Evolutionary conservation across 2,113 vertebrate species (phyloP).

Genomic region (Atrichornis clamosus): DNA sequence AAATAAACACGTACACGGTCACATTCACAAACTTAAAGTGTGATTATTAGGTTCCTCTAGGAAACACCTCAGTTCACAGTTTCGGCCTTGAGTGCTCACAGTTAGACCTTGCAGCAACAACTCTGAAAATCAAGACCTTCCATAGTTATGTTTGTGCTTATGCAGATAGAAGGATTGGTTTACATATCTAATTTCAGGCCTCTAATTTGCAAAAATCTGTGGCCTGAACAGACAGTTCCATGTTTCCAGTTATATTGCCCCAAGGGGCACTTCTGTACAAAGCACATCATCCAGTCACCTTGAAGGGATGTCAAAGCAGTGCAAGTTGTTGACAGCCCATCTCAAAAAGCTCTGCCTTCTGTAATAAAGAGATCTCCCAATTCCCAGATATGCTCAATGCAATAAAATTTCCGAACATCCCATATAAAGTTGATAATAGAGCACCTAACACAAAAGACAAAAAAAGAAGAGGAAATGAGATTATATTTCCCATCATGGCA

Average conservation of each 20-base stretch:
- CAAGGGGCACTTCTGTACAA: neutral
- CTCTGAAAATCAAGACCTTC: neutral
- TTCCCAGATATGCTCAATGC: neutral
- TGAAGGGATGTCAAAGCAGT: neutral
- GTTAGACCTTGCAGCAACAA: neutral
- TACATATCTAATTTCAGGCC: neutral
- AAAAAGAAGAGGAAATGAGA: neutral
- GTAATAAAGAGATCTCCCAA: slow-evolving; percentile 9
- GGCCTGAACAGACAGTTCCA: neutral
- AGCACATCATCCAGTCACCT: neutral
- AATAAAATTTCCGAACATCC: slow-evolving; percentile 15
- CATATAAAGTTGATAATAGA: neutral
- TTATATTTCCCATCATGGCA: neutral
- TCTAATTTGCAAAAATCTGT: neutral
- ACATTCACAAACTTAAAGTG: neutral
- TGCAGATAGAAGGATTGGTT: neutral
- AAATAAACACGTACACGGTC: neutral
- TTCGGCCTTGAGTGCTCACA: neutral
- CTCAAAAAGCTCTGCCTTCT: slow-evolving; percentile 2
- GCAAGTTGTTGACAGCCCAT: neutral
- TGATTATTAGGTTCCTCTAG: neutral
- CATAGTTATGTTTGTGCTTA: neutral
- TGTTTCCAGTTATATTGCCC: neutral
- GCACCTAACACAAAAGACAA: neutral
- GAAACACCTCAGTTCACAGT: neutral